These are phyloP conservation scores for Deilephila porcellus DNA, from an alignment of 2,888 invertebrate species.

Conservation along the genomic window DNA sequence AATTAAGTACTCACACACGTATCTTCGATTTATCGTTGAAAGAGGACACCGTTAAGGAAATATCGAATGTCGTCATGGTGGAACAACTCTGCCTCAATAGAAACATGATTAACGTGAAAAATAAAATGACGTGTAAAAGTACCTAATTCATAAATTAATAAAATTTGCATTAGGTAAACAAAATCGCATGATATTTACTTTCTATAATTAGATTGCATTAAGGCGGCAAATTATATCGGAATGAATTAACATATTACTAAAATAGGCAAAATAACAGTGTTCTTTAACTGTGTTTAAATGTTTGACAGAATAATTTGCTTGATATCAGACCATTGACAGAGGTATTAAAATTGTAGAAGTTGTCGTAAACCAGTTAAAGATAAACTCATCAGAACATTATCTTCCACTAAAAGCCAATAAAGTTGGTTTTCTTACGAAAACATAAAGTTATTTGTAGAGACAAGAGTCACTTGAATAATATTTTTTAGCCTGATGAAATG, in stretches of 20 bases:
- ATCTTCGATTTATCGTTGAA: slow-evolving; percentile 28
- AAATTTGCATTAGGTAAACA: not conserved
- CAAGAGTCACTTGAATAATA: not conserved
- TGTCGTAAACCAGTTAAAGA: slow-evolving; percentile 5
- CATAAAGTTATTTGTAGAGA: not conserved
- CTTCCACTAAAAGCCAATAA: not conserved
- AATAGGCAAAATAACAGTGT: slow-evolving; percentile 7
- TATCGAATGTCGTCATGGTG: slow-evolving; percentile 8
- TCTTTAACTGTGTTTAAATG: slow-evolving; percentile 3
- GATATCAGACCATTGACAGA: slow-evolving; percentile 5
- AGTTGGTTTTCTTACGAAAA: not conserved
- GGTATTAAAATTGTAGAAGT: slow-evolving; percentile 2
- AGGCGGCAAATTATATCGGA: not conserved
- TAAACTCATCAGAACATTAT: slow-evolving; percentile 1
- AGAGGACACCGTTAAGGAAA: slow-evolving; percentile 15
- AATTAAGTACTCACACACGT: slow-evolving; percentile 29
- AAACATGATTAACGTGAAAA: not conserved
- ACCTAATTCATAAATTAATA: not conserved
- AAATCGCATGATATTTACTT: not conserved
- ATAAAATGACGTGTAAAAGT: not conserved
- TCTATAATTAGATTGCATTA: too few relatives aligned
- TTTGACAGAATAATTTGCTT: not conserved
- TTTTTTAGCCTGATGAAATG: not conserved
- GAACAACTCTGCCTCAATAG: not conserved
- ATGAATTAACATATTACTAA: not conserved